Evolutionary conservation across 2,113 vertebrate genomes (phyloP), one percentile per base, ranked within the genome.

Genomic region (Melanocharis versteri): DNA sequence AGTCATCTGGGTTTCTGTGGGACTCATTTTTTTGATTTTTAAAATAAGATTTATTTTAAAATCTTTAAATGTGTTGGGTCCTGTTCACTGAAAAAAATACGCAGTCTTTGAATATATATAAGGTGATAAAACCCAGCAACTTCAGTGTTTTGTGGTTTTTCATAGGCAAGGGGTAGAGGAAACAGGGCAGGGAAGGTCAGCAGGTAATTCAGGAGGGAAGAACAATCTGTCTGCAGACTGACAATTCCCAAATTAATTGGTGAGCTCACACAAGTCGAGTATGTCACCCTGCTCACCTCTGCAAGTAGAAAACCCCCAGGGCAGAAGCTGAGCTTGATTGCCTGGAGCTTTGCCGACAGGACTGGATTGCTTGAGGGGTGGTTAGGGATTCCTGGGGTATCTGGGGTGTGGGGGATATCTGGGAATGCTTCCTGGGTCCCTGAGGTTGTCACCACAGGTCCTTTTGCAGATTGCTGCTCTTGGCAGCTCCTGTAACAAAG

Each of bases 91-190:
- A 11, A 44, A 51, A 83, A 37, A 53, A 23, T 6, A 66, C 78
- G 4, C 2, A 11, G 1, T 22, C 7, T 85, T 54, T 80, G 62
- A 69, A 17, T 7, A 35, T 7, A 8, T 19, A 6, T 6, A 26
- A 13, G 3, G 4, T 37, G 4, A 1, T 10, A 37, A 72, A 64
- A 8, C 7, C 2, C 47, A 61, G 1, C 2, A 53, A 2, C 18
- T 21, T 80, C 12, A 22, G 15, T 13, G 20, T 6, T 56, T 12
- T 1, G 0, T 85, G 26, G 10, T 50, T 45, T 28, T 90, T 77
- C 40, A n/a, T 5, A 37, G 54, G 21, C 9, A 64, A 83, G 37
- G 4, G 5, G 4, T 10, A n/a, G 10, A 30, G n/a, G 42, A 50
- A 93, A 60, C 17, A 18, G 27, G 39, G 5, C 15, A n/a, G 28